These are phyloP conservation scores for Gasterosteus nipponicus DNA, from an alignment of 2,113 vertebrate species.

Conservation along the genomic window DNA sequence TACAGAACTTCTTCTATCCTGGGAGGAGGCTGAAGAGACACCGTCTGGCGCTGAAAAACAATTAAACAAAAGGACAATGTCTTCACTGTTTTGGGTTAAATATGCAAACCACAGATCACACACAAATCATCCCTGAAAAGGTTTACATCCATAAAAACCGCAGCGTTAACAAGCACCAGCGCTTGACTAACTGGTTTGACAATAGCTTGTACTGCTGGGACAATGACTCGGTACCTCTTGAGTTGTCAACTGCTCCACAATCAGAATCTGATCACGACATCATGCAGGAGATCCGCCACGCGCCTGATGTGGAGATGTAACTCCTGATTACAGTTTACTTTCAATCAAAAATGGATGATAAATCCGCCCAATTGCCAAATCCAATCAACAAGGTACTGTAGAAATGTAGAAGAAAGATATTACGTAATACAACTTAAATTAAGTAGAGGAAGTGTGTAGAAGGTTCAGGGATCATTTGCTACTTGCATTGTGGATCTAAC, in stretches of 20 bases:
- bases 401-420: not conserved
- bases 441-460: not conserved
- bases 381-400: not conserved
- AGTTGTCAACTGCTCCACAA: slow-evolving; percentile 14
- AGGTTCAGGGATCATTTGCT: not conserved
- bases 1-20: slow-evolving; percentile 89
- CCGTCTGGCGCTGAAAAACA: slow-evolving; percentile 85
- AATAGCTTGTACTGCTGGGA: slow-evolving; percentile 20
- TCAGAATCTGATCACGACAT: slow-evolving; percentile 16
- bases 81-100: slow-evolving; percentile 33
- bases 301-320: not conserved
- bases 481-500: not conserved
- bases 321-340: slow-evolving; percentile 17
- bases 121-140: slow-evolving; percentile 18
- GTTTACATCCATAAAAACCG: slow-evolving; percentile 52
- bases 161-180: slow-evolving; percentile 25
- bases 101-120: slow-evolving; percentile 1
- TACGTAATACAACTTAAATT: not conserved
- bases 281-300: not conserved
- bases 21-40: slow-evolving; percentile 87
- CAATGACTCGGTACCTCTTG: slow-evolving; percentile 44
- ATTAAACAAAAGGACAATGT: slow-evolving; percentile 36
- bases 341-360: slow-evolving; percentile 11
- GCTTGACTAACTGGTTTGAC: slow-evolving; percentile 66
- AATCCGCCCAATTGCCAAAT: not conserved